Conservation (phyloP, 2,888 invertebrate genomes). For the Minunthozetes semirufus region DNA sequence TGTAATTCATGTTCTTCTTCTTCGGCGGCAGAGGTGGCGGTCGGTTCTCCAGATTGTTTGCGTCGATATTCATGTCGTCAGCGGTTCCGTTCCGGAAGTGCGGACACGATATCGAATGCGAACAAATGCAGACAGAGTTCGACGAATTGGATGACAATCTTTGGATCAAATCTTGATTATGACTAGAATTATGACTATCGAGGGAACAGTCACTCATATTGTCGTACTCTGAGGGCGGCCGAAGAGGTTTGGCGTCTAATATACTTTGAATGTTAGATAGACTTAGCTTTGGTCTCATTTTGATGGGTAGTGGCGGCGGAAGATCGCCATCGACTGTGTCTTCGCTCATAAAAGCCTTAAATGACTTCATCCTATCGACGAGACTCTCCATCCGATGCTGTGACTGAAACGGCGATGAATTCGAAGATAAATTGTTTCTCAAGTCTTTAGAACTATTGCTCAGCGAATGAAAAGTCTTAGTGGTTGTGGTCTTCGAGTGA, state of each 20-base stretch:
- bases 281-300: slow-evolving; percentile 16
- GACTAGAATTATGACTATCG: slow-evolving; percentile 11
- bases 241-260: neutral
- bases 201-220: neutral
- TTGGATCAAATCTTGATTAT: neutral
- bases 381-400: neutral
- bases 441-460: neutral
- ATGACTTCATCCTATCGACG: neutral
- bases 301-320: slow-evolving; percentile 17
- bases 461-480: neutral
- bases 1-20: slow-evolving; percentile 68
- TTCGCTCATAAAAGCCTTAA: neutral
- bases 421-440: neutral
- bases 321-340: slow-evolving; percentile 17
- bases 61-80: neutral
- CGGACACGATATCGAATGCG: slow-evolving; percentile 40
- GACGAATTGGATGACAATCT: neutral
- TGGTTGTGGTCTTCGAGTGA: neutral
- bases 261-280: neutral
- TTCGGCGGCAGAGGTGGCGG: slow-evolving; percentile 81
- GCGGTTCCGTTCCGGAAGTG: slow-evolving; percentile 28
- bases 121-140: slow-evolving; percentile 36
- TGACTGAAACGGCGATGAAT: slow-evolving; percentile 3
- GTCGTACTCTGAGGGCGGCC: slow-evolving; percentile 18
- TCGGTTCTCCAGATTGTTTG: slow-evolving; percentile 40